Evolutionary conservation across 2,888 invertebrate species (phyloP), one percentile per base, ranked within the genome.

Genomic region (Eupithecia exiguata): DNA sequence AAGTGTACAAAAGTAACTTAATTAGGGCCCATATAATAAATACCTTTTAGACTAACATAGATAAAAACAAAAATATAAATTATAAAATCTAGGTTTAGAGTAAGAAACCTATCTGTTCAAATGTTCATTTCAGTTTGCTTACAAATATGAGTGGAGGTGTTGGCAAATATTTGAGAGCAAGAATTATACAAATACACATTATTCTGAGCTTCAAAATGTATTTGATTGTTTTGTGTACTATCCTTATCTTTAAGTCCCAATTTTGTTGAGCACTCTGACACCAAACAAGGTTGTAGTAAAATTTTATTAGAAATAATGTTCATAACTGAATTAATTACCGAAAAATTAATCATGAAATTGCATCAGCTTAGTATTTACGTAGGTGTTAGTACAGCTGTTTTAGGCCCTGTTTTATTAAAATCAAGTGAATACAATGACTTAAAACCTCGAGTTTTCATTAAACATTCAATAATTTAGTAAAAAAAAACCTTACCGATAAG

Each of bases 331-430:
- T 53, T 53, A 5, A 53, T 21, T n/a, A 21, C 10, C 21, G 2
- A 12, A 53, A 53, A 21, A 53, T 53, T 53, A 4, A 53, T 21
- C 12, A 53, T 7, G 21, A 58, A 58, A 69, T 69, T 74, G 68
- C 62, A 71, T 68, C 35, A 74, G 62, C 35, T 21, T 40, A 40
- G 18, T 30, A 38, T 65, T 53, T 65, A 65, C n/a, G 18, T 58
- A 40, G 65, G 6, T 69, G 58, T 69, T 66, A 69, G 46, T 25
- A 67, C 73, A 73, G 66, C 21, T 73, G 73, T 53, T 65, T 36
- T 16, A 7, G 6, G 46, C 40, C 38, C 35, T 36, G 30, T 46
- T 18, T 49, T 46, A n/a, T 21, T 21, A 1, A 65, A 70, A 65
- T 16, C 36, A 46, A 63, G 63, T 36, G 36, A 35, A 35, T 10